Percentiles rank a stretch among this genome's conserved stretches.
phyloP scores from a whole-genome alignment of 2,888 invertebrate genomes.

The Trissolcus brochymenae region DNA sequence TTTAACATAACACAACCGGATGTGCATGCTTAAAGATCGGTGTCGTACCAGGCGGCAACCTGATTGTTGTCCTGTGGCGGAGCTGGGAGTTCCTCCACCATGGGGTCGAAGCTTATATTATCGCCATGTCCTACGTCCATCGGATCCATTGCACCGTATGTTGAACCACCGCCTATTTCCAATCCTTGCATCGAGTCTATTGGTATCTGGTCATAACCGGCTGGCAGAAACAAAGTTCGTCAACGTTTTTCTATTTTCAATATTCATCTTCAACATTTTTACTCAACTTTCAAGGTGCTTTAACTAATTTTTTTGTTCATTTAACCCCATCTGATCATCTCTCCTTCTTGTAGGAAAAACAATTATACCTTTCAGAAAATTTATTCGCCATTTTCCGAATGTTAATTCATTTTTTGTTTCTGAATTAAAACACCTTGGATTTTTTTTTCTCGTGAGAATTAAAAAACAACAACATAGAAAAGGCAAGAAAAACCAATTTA shows the following conservation, averaged over 20 bases:
- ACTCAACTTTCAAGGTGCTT: too few relatives aligned
- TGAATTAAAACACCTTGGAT: too few relatives aligned
- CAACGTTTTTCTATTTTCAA: not conserved
- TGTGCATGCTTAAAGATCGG: constrained; percentile 84
- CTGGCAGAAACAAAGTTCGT: constrained; percentile 46
- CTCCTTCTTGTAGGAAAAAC: too few relatives aligned
- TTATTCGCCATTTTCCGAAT: too few relatives aligned
- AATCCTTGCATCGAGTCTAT: constrained; percentile 97
- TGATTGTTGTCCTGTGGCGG: constrained; percentile 94
- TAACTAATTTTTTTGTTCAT: too few relatives aligned
- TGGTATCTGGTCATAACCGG: constrained; percentile 98
- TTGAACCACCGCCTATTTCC: constrained; percentile 88
- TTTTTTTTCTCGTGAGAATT: too few relatives aligned
- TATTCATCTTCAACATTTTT: too few relatives aligned
- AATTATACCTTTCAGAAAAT: too few relatives aligned
- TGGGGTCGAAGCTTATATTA: constrained; percentile 87
- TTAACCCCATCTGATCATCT: too few relatives aligned
- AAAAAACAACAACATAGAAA: too few relatives aligned
- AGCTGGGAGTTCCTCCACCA: constrained; percentile 83
- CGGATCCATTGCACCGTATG: constrained; percentile 88
- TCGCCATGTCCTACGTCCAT: constrained; percentile 89
- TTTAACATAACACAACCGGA: constrained; percentile 30
- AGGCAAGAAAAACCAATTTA: too few relatives aligned
- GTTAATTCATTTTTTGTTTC: too few relatives aligned
- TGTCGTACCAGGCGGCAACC: constrained; percentile 98